Base-by-base conservation (phyloP, 2,888 invertebrate genomes). In the Microplitis deprimator region DNA sequence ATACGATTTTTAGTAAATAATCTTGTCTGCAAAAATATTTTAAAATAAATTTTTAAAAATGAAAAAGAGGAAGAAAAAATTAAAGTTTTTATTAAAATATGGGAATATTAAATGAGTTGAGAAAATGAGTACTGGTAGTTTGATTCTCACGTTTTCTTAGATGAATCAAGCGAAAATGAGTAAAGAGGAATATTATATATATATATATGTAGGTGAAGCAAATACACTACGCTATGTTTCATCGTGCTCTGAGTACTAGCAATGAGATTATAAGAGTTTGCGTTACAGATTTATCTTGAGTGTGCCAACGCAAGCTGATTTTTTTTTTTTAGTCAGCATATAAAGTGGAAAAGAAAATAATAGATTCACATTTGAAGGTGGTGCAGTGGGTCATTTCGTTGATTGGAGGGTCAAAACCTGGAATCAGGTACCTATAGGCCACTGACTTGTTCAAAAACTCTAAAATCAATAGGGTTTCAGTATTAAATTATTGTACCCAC, bases 261-360 rank as follows among this genome's bases (percentile, higher is more conserved):
- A 67, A 73, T 73, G 73, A 73, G 73, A 73, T 73, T 73, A 73
- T 60, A 50, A 20, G 65, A 73, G 73, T 68, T 73, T 73, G 67
- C 50, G 61, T 60, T 59, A 65, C 67, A 60, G 73, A 73, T 73
- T 73, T 73, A 65, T 73, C 67, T 40, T 50, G 16, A 64, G 50
- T 38, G n/a, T 60, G 60, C 67, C 64, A 73, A 64, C 50, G 10
- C 38, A 67, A 73, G 59, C 59, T 13, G 29, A 60, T 67, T 29
- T 73, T 73, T 73, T 73, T 73, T 73, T 64, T 72, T 50, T 8
- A 50, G 50, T 39, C 68, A 17, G 38, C 50, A 50, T 50, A 50
- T 50, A 50, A 50, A 50, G 10, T 50, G 13, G 50, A 50, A 29
- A 29, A 29, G 29, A 29, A 29, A 29, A 29, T 29, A 29, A 29